Evolutionary conservation across 2,113 vertebrate genomes (phyloP), one percentile per base, ranked within the genome.

Genomic region (Pithys albifrons): DNA sequence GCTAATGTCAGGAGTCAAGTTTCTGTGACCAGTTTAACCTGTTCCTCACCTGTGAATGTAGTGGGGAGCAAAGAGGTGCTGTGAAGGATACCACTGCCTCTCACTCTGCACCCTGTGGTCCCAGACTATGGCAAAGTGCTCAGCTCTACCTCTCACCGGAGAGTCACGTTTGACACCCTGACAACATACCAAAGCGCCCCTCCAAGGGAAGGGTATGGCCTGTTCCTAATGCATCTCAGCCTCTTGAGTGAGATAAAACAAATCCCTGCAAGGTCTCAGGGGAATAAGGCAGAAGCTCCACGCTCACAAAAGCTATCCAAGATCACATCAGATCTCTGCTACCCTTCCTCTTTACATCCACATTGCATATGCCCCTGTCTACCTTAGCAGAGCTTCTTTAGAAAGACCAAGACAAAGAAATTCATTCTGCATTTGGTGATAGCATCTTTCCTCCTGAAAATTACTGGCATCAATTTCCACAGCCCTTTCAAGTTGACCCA

Each of bases 211-310:
- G 55, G 28, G 13, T 19, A 4, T 8, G 20, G 33, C 17, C 24
- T 22, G 19, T 29, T 76, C 18, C 52, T 85, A 33, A 71, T 45
- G 22, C 37, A 41, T 18, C 25, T 58, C 48, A 57, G 49, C 33
- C 52, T 41, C 27, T 19, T 13, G 27, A 65, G 29, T 11, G 22
- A 65, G 29, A 61, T 22, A 31, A 52, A 65, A 49, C 6, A 51
- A 45, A 25, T 18, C 2, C 0, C n/a, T 43, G 52, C 1, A 0
- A 61, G 27, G 59, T 64, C 43, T 43, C 2, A 0, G 19, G 15
- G 3, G 5, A 9, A 10, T 10, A 35, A 67, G 27, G 45, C 39
- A 66, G 57, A 75, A 76, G 33, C 20, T 66, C 51, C 37, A 33
- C 12, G 2, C 12, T 48, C 12, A 18, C 7, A 62, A 19, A 33